phyloP scores from a whole-genome alignment of 2,888 invertebrate genomes.

The Pyrgus malvae region DNA sequence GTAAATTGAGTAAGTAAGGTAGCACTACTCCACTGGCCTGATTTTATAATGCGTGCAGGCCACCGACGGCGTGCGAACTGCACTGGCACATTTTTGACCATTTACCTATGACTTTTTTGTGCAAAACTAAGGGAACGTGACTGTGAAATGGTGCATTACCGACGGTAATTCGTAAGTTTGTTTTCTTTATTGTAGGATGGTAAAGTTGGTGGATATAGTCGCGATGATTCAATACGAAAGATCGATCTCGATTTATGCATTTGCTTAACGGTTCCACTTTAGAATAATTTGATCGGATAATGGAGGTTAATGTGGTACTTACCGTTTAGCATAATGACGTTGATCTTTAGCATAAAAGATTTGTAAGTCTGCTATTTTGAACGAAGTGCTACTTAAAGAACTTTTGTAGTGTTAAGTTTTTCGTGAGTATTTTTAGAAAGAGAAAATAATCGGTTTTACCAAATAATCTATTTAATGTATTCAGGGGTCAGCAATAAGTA shows the following conservation, averaged over 20 bases:
- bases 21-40: slow-evolving; percentile 54
- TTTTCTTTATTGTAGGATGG: slow-evolving; percentile 45
- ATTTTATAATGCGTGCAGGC: slow-evolving; percentile 62
- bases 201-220: slow-evolving; percentile 59
- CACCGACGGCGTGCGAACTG: slow-evolving; percentile 63
- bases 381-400: no score
- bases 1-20: slow-evolving; percentile 36
- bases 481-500: no score
- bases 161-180: slow-evolving; percentile 54
- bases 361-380: neutral
- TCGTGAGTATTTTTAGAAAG: no score
- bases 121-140: slow-evolving; percentile 71
- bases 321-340: neutral
- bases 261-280: slow-evolving; percentile 47
- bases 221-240: slow-evolving; percentile 31
- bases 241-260: slow-evolving; percentile 37
- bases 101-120: slow-evolving; percentile 60
- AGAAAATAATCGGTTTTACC: no score
- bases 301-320: neutral
- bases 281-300: slow-evolving; percentile 34
- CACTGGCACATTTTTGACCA: slow-evolving; percentile 63
- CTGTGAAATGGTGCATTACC: slow-evolving; percentile 74
- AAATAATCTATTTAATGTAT: no score
- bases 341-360: neutral
- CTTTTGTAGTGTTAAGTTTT: no score